Evolutionary conservation across 2,113 vertebrate species (phyloP).

Genomic region (Vanacampus margaritifer): DNA sequence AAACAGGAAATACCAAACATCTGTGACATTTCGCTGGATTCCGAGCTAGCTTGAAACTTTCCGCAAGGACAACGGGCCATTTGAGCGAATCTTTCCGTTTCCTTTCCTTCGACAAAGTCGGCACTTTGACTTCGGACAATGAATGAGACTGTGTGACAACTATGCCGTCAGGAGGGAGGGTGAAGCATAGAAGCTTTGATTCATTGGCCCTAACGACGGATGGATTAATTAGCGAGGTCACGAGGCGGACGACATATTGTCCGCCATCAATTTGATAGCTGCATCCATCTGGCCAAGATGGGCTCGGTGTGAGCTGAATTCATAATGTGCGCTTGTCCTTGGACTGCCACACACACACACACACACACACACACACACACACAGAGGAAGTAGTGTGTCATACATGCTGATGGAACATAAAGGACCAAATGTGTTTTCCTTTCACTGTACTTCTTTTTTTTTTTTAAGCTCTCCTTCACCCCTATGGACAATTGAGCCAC

Average conservation of each 20-base stretch:
- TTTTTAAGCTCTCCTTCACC: neutral
- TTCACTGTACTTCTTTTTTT: neutral
- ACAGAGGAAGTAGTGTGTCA: neutral
- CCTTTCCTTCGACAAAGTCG: constrained; percentile 1
- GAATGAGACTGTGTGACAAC: neutral
- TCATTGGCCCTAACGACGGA: neutral
- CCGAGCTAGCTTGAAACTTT: constrained; percentile 30
- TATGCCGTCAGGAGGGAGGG: neutral
- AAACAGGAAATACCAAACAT: constrained; percentile 33
- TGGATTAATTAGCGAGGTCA: neutral
- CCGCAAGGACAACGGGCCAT: constrained; percentile 32
- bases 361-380: neutral
- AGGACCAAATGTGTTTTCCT: neutral
- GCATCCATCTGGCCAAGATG: neutral
- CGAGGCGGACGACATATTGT: neutral
- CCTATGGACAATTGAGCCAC: neutral
- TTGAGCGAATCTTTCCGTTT: neutral
- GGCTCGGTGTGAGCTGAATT: neutral
- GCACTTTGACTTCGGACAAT: neutral
- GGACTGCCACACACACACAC: neutral
- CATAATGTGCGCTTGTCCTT: neutral
- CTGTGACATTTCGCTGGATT: constrained; percentile 42
- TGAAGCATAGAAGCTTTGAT: neutral
- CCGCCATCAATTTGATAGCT: neutral
- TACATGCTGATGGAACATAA: neutral